These are phyloP conservation scores for Oncorhynchus gorbuscha DNA, from an alignment of 2,113 vertebrate species.

Conservation along the genomic window DNA sequence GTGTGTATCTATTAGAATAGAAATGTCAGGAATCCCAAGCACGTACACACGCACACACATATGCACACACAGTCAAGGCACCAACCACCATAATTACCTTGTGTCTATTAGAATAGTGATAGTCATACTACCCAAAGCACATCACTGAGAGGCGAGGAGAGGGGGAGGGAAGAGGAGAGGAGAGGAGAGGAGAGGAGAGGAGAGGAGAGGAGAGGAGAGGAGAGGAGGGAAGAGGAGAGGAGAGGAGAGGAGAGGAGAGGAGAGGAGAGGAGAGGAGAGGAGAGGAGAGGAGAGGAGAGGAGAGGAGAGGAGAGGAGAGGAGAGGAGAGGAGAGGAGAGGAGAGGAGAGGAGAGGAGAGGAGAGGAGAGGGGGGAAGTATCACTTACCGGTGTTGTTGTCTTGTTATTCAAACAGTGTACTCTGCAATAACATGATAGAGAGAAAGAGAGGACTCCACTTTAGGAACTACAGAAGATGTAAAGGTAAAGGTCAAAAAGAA, in stretches of 20 bases:
- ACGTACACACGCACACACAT: too few species aligned
- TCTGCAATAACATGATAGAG: constrained; percentile 53
- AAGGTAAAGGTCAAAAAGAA: constrained; percentile 62
- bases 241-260: too few species aligned
- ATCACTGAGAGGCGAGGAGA: constrained; percentile 37
- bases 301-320: constrained; percentile 1
- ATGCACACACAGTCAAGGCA: constrained; percentile 7
- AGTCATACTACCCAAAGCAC: constrained; percentile 65
- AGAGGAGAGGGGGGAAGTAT: constrained; percentile 3
- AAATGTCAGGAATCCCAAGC: background rate
- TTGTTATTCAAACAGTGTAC: constrained; percentile 67
- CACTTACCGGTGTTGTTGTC: constrained; percentile 31
- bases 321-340: constrained; percentile 10
- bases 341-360: constrained; percentile 10
- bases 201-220: too few species aligned
- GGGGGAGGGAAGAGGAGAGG: too few species aligned
- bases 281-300: background rate
- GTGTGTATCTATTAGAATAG: constrained; percentile 76
- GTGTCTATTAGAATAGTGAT: constrained; percentile 77
- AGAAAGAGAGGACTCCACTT: constrained; percentile 39
- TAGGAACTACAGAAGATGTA: constrained; percentile 58
- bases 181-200: too few species aligned
- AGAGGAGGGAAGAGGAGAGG: too few species aligned
- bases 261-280: background rate
- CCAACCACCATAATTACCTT: constrained; percentile 73